These are phyloP conservation scores for Ruditapes philippinarum DNA, from an alignment of 1,140 invertebrate genomes.

Conservation along the genomic window DNA sequence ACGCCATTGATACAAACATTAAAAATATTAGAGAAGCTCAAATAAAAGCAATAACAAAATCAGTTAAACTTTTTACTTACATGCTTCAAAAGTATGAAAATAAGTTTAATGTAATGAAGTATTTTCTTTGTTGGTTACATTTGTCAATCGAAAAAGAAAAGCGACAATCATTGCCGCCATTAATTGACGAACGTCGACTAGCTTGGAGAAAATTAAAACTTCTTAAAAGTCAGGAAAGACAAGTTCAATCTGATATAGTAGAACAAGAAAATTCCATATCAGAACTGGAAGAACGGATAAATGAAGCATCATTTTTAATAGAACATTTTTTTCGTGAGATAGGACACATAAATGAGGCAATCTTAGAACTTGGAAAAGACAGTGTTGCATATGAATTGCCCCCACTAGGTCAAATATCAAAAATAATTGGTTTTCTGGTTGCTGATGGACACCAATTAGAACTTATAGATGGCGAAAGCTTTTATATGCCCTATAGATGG, in stretches of 20 bases:
- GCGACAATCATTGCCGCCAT: background rate
- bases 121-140: background rate
- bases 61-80: background rate
- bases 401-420: background rate
- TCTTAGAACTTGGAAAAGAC: too few species aligned
- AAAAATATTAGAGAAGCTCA: background rate
- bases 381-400: background rate
- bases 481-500: background rate
- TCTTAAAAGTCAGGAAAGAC: background rate
- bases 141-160: background rate
- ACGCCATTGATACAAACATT: background rate
- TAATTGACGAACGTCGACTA: background rate
- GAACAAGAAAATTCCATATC: background rate
- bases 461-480: slow-evolving; percentile 2
- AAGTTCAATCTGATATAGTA: background rate
- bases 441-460: background rate
- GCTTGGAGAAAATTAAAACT: background rate
- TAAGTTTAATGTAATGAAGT: too few species aligned
- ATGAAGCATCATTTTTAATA: slow-evolving; percentile 3
- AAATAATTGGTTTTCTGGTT: background rate
- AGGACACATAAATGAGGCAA: background rate
- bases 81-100: too few species aligned
- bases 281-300: background rate
- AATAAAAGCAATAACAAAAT: background rate
- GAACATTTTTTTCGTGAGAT: slow-evolving; percentile 23